phyloP scores from a whole-genome alignment of 2,888 invertebrate genomes.

The Mythimna vitellina region DNA sequence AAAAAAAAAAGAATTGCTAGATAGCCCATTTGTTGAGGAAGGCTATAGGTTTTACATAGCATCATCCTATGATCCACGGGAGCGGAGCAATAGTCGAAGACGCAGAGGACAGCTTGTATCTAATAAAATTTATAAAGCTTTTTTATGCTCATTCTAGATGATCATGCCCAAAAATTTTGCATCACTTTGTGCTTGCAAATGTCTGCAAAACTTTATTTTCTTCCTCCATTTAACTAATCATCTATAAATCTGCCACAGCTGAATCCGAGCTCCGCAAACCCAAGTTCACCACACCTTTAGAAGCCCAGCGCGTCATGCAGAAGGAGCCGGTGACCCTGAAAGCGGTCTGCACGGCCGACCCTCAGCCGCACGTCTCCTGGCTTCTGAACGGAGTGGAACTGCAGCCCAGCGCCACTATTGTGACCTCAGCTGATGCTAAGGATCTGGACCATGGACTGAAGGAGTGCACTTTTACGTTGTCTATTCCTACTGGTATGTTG shows the following conservation, averaged over 20 bases:
- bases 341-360: conserved; percentile 96
- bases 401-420: conserved; percentile 91
- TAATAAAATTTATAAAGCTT: no score
- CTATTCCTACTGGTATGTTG: conserved; percentile 92
- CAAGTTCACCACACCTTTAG: conserved; percentile 92
- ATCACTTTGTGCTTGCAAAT: no score
- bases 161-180: no score
- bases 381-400: conserved; percentile 93
- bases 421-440: conserved; percentile 92
- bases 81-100: no score
- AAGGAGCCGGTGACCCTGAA: conserved; percentile 92
- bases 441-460: conserved; percentile 94
- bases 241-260: conserved; percentile 84
- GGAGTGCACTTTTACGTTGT: conserved; percentile 95
- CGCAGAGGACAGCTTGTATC: no score
- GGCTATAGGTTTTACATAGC: no score
- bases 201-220: no score
- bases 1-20: no score
- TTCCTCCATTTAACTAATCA: no score
- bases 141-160: no score
- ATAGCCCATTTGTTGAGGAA: no score
- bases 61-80: no score
- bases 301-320: conserved; percentile 93
- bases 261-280: conserved; percentile 95
- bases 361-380: conserved; percentile 97